These are phyloP conservation scores for Stegastes partitus DNA, from an alignment of 2,113 vertebrate species.

Conservation along the genomic window DNA sequence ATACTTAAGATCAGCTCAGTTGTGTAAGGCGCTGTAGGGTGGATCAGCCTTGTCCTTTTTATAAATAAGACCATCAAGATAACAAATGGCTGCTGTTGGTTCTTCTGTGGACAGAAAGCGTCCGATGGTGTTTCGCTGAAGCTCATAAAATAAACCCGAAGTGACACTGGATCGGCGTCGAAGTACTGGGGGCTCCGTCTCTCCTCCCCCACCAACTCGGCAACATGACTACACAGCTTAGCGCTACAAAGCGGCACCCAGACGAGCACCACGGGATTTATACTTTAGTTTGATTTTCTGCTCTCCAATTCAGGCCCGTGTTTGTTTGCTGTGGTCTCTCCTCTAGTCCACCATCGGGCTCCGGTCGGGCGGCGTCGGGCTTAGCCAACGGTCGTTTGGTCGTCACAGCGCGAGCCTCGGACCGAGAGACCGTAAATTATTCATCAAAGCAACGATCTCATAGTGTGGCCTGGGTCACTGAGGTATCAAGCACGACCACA, in stretches of 20 bases:
- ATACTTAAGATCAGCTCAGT: slow-evolving; percentile 1
- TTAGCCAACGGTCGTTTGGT: slow-evolving; percentile 50
- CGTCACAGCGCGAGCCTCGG: slow-evolving; percentile 54
- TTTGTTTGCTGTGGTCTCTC: slow-evolving; percentile 28
- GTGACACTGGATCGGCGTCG: slow-evolving; percentile 52
- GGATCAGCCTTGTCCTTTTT: slow-evolving; percentile 8
- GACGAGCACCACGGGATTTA: background rate
- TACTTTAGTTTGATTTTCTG: background rate
- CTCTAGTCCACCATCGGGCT: slow-evolving; percentile 82
- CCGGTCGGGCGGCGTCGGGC: slow-evolving; percentile 68
- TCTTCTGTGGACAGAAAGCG: slow-evolving; percentile 18
- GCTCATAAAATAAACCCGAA: slow-evolving; percentile 57
- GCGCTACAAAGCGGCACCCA: slow-evolving; percentile 31
- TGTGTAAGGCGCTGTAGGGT: slow-evolving; percentile 39
- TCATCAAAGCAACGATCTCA: slow-evolving; percentile 74
- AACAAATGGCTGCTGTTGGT: background rate
- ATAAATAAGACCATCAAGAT: slow-evolving; percentile 3
- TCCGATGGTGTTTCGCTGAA: slow-evolving; percentile 11
- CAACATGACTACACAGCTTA: slow-evolving; percentile 83
- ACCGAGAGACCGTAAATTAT: slow-evolving; percentile 67
- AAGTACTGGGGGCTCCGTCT: slow-evolving; percentile 61
- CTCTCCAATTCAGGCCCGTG: slow-evolving; percentile 4
- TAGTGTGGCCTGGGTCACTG: slow-evolving; percentile 69
- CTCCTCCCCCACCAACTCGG: slow-evolving; percentile 80
- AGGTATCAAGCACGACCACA: slow-evolving; percentile 41